These are phyloP conservation scores for Xenopus borealis DNA, from an alignment of 2,113 vertebrate species.

Conservation along the genomic window DNA sequence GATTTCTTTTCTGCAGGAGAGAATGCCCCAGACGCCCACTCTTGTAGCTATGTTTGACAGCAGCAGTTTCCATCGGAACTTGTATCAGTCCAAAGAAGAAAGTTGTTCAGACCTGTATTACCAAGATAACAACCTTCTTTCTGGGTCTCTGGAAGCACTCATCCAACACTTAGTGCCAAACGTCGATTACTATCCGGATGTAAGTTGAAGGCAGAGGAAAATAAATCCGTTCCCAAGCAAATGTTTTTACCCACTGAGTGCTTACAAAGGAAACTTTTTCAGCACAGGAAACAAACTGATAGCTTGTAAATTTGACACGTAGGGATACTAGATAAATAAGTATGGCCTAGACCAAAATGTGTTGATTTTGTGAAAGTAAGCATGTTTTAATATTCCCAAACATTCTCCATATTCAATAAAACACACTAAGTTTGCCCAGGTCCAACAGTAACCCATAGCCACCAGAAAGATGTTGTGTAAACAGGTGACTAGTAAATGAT, in stretches of 20 bases:
- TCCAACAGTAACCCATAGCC: no score
- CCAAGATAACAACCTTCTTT: slow-evolving; percentile 86
- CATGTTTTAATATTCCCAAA: no score
- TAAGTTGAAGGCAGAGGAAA: slow-evolving; percentile 61
- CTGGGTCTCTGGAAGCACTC: slow-evolving; percentile 90
- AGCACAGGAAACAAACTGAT: slow-evolving; percentile 27
- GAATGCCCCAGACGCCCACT: slow-evolving; percentile 87
- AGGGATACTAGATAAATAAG: no score
- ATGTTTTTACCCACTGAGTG: slow-evolving; percentile 8
- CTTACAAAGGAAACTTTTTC: slow-evolving; percentile 15
- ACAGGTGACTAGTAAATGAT: no score
- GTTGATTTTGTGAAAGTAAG: no score
- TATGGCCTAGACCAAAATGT: no score
- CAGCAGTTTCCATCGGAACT: slow-evolving; percentile 78
- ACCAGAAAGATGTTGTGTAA: no score
- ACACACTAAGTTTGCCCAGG: no score
- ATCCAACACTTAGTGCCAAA: slow-evolving; percentile 88
- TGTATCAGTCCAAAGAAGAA: slow-evolving; percentile 79
- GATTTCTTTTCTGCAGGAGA: slow-evolving; percentile 66
- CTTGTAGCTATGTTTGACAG: slow-evolving; percentile 81
- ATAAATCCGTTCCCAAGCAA: slow-evolving; percentile 1
- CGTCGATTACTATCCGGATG: slow-evolving; percentile 88
- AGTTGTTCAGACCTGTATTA: slow-evolving; percentile 77
- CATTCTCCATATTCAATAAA: no score
- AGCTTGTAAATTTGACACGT: slow-evolving; percentile 8